These are phyloP conservation scores for Scaptomyza caliginosa DNA, from an alignment of 2,888 invertebrate species.

Conservation along the genomic window DNA sequence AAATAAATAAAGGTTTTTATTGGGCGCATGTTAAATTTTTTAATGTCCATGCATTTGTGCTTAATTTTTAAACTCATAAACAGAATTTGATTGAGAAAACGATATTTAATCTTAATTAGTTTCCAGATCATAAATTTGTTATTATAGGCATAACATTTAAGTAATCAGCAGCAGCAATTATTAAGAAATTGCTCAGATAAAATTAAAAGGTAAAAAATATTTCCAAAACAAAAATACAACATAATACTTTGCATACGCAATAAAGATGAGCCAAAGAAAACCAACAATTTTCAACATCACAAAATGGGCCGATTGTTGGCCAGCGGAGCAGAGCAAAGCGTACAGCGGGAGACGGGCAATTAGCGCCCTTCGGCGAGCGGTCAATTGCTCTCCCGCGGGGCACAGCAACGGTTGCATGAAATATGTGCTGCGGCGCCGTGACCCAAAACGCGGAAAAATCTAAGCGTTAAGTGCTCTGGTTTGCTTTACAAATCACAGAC, in stretches of 20 bases:
- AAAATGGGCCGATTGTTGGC: constrained; percentile 31
- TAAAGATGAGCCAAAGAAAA: constrained; percentile 32
- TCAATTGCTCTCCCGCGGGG: constrained; percentile 32
- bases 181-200: constrained; percentile 34
- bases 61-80: background rate
- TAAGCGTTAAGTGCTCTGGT: constrained; percentile 52
- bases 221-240: constrained; percentile 23
- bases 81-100: background rate
- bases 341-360: constrained; percentile 29
- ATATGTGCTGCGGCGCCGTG: constrained; percentile 45
- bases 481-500: constrained; percentile 57
- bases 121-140: constrained; percentile 23
- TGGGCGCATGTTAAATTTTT: background rate
- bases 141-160: constrained; percentile 5
- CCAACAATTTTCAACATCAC: constrained; percentile 36
- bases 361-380: constrained; percentile 51
- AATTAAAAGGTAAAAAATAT: constrained; percentile 41
- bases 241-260: constrained; percentile 27
- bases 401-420: constrained; percentile 47
- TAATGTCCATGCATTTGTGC: background rate
- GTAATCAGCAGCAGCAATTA: constrained; percentile 14
- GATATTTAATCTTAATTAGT: background rate
- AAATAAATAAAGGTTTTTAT: background rate
- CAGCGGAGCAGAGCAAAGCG: constrained; percentile 25
- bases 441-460: constrained; percentile 43